phyloP scores from a whole-genome alignment of 1,140 invertebrate genomes.

The Radopholus similis region DNA sequence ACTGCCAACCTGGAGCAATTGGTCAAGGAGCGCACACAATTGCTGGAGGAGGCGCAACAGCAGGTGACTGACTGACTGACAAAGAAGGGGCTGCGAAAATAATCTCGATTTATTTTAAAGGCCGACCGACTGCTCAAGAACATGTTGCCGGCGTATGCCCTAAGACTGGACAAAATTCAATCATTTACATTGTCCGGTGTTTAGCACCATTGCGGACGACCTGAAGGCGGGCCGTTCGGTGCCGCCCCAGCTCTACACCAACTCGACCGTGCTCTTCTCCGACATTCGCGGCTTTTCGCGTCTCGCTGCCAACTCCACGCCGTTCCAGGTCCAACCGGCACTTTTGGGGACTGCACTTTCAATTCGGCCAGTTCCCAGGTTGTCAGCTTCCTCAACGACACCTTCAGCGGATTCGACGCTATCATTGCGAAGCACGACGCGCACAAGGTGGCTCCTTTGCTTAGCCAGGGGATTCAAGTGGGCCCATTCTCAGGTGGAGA shows the following conservation, averaged over 20 bases:
- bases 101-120: no score
- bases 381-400: slow-evolving; percentile 56
- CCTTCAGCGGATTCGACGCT: slow-evolving; percentile 57
- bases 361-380: slow-evolving; percentile 59
- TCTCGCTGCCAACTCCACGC: no score
- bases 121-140: slow-evolving; percentile 57
- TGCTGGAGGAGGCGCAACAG: slow-evolving; percentile 58
- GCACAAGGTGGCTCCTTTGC: slow-evolving; percentile 54
- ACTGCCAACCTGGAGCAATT: slow-evolving; percentile 53
- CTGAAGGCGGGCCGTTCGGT: slow-evolving; percentile 61
- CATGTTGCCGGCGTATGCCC: slow-evolving; percentile 57
- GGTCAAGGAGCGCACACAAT: slow-evolving; percentile 49
- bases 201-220: slow-evolving; percentile 61
- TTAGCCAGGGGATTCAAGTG: no score
- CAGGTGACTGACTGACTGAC: no score
- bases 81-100: no score
- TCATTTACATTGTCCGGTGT: no score
- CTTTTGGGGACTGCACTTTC: slow-evolving; percentile 54
- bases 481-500: no score
- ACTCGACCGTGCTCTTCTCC: slow-evolving; percentile 62
- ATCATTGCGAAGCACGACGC: slow-evolving; percentile 59
- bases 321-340: neutral
- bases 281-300: slow-evolving; percentile 58
- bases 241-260: slow-evolving; percentile 60
- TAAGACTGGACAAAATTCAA: no score